Conservation (phyloP, 2,888 invertebrate species). For the Eugnorisma glareosa region DNA sequence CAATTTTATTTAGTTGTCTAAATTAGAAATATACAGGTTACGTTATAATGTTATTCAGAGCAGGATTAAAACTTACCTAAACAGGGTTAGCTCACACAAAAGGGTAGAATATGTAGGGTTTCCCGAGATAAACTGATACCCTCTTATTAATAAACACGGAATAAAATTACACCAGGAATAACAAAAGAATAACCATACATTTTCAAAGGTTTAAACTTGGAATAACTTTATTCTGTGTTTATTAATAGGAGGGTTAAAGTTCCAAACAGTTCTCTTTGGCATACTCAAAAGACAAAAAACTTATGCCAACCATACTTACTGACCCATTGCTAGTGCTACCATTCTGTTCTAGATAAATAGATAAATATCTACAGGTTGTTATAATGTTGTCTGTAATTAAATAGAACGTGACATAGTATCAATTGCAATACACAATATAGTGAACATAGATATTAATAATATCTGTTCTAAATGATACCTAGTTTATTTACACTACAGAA, state of each 20-base stretch:
- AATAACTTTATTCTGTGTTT: too few relatives aligned
- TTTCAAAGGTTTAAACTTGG: too few relatives aligned
- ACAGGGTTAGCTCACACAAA: background rate
- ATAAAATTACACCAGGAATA: too few relatives aligned
- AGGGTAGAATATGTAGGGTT: too few relatives aligned
- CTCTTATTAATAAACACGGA: too few relatives aligned
- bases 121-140: background rate
- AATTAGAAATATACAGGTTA: too few relatives aligned
- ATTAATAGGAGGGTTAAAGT: too few relatives aligned
- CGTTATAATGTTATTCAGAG: too few relatives aligned
- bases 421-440: slow-evolving; percentile 11
- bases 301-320: slow-evolving; percentile 15
- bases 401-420: slow-evolving; percentile 62
- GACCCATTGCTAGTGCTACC: background rate
- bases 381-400: slow-evolving; percentile 33
- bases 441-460: background rate
- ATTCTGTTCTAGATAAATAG: background rate
- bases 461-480: background rate
- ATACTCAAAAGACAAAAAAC: background rate
- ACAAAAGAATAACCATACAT: too few relatives aligned
- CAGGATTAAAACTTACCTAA: background rate
- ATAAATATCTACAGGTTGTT: background rate
- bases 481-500: background rate
- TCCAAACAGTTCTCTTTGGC: background rate
- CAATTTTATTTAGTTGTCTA: too few relatives aligned